Evolutionary conservation across 2,113 vertebrate species (phyloP), one percentile per base, ranked within the genome.

Genomic region (Capreolus pygargus): DNA sequence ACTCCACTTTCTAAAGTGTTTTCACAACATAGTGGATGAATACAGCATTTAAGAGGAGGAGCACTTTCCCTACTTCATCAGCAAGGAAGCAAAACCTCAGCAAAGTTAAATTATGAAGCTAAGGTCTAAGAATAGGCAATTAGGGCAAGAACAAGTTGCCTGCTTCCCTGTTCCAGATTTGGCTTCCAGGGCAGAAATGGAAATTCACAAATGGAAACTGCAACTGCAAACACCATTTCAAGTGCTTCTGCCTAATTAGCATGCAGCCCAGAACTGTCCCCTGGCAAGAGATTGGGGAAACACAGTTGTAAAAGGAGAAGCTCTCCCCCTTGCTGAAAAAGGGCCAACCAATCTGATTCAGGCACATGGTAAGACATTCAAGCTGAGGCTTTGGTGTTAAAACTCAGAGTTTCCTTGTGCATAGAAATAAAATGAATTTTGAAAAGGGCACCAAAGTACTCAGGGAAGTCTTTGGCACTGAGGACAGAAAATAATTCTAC

Each of bases 231-330:
- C 79, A 95, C 81, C 57, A 60, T 94, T 96, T 97, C 79, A 70
- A 93, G 94, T 74, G 78, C 86, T 91, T 67, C 94, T 97, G 60
- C 94, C 96, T 97, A 84, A 92, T 97, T 97, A 94, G 79, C 89
- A 97, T 89, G 96, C 96, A 93, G 52, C 95, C 91, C 91, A 83
- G 91, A 89, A 89, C 61, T 50, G 25, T 97, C 36, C 89, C 78
- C 78, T 98, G 93, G 96, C 97, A 97, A 97, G 79, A 97, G 57
- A 50, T 3, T 94, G 89, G 93, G 91, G 83, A 97, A 97, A 96
- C 89, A 97, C 50, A 70, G 97, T 95, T 86, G 93, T 96, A 93
- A 95, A 97, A 89, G 86, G 55, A 89, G 55, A 88, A 92, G 54
- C 83, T 86, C n/a, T 94, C 84, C 45, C 89, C 76, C 45, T 7